phyloP scores from a whole-genome alignment of 2,888 invertebrate genomes.

The Drosophila monieri region DNA sequence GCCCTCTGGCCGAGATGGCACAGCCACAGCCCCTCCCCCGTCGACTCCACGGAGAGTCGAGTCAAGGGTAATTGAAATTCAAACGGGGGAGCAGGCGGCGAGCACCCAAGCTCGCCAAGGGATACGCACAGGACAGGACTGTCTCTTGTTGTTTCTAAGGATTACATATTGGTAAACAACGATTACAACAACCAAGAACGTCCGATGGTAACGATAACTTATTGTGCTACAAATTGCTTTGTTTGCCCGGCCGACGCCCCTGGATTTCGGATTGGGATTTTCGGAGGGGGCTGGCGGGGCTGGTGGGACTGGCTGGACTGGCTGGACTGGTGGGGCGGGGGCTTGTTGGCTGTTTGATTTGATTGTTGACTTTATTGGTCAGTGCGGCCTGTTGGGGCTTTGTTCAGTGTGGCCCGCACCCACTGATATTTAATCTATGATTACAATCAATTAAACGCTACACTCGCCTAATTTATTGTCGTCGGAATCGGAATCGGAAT shows the following conservation, averaged over 20 bases:
- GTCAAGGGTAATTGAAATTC: constrained; percentile 62
- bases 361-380: constrained; percentile 79
- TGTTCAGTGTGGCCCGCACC: not conserved
- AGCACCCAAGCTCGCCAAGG: constrained; percentile 16
- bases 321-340: not conserved
- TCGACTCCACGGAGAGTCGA: not conserved
- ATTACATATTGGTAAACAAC: constrained; percentile 79
- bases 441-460: constrained; percentile 77
- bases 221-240: constrained; percentile 72
- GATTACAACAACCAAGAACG: constrained; percentile 61
- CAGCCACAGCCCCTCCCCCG: too few species aligned
- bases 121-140: constrained; percentile 27
- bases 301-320: not conserved
- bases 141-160: constrained; percentile 70
- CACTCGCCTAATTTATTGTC: constrained; percentile 78
- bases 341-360: constrained; percentile 63
- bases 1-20: too few species aligned
- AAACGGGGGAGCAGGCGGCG: constrained; percentile 27
- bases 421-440: constrained; percentile 76
- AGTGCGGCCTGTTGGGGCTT: constrained; percentile 42
- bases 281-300: not conserved
- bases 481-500: constrained; percentile 30
- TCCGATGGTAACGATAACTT: constrained; percentile 57
- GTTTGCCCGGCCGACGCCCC: constrained; percentile 55
- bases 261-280: not conserved